Conservation (phyloP, 2,888 invertebrate genomes). For the Acrobasis consociella region DNA sequence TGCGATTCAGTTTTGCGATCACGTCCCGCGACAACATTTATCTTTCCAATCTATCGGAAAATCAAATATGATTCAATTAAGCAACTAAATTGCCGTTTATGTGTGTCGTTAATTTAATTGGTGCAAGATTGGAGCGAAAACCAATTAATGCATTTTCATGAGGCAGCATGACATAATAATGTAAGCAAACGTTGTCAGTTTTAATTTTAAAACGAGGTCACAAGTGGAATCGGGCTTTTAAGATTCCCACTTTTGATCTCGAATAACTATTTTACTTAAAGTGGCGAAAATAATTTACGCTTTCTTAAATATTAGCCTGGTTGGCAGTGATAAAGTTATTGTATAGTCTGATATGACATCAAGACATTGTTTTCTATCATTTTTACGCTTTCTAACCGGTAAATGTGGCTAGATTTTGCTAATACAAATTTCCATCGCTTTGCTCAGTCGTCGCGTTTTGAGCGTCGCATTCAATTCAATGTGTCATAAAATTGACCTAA, state of each 20-base stretch:
- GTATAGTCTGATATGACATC: neutral
- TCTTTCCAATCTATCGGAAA: conserved; percentile 6
- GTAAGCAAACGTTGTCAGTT: too few relatives aligned
- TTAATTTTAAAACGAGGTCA: too few relatives aligned
- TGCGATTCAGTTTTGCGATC: conserved; percentile 8
- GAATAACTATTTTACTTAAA: neutral
- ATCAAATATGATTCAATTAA: conserved; percentile 19
- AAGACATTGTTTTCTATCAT: neutral
- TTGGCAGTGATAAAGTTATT: neutral
- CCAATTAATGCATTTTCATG: neutral
- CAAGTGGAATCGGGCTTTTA: neutral
- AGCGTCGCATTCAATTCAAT: too few relatives aligned
- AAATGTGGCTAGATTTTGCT: too few relatives aligned
- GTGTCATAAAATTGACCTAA: neutral
- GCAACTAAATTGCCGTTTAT: neutral
- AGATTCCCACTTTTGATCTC: neutral
- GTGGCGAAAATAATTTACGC: neutral
- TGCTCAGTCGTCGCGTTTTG: too few relatives aligned
- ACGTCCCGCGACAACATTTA: neutral
- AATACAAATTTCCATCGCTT: too few relatives aligned
- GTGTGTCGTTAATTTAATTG: conserved; percentile 4
- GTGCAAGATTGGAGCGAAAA: neutral
- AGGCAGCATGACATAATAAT: neutral
- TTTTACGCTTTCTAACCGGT: too few relatives aligned
- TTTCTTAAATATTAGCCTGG: neutral